Base-by-base conservation (phyloP, 2,888 invertebrate species). In the Dynastes hyllus region DNA sequence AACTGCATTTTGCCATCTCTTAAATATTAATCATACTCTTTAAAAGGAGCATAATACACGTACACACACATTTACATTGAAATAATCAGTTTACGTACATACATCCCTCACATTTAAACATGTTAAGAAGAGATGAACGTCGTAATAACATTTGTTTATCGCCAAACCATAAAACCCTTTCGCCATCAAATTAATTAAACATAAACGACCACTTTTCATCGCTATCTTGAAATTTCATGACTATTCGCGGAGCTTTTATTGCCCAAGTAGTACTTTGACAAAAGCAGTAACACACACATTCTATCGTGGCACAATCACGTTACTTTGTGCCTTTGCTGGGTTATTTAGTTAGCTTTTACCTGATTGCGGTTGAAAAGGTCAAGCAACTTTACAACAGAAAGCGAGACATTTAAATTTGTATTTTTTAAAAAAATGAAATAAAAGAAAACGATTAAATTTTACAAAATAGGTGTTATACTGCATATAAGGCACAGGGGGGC, bases 101-200 rank as follows among this genome's bases (percentile, higher is more conserved):
- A 45, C 50, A 16, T 61, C 16, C 58, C n/a, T 32, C 22, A 22
- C 13, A 45, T 61, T 61, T 75, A 32, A n/a, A 45, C 16, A 75
- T 45, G 75, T 61, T 45, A 75, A 75, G 51, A 77, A 66, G 67
- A 67, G 51, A 51, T 51, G 55, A 77, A 66, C 32, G 5, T 66
- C 22, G 55, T 55, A 66, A 77, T 77, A 65, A 77, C 66, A 66
- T 77, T 77, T 77, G 67, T 77, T 77, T 77, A 55, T 77, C 66
- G 67, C 53, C 37, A 67, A 45, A 29, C 66, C 51, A 55, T 45
- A 77, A 51, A 77, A 67, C 51, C 66, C 77, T 22, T 55, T 40
- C 37, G n/a, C 50, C 50, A 50, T 65, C 65, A 66, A 50, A 77
- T 77, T 32, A 77, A 77, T 77, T 77, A 77, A 63, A 67, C 53